Conservation (phyloP, 2,797 vertebrate genomes). For the Carapus acus region DNA sequence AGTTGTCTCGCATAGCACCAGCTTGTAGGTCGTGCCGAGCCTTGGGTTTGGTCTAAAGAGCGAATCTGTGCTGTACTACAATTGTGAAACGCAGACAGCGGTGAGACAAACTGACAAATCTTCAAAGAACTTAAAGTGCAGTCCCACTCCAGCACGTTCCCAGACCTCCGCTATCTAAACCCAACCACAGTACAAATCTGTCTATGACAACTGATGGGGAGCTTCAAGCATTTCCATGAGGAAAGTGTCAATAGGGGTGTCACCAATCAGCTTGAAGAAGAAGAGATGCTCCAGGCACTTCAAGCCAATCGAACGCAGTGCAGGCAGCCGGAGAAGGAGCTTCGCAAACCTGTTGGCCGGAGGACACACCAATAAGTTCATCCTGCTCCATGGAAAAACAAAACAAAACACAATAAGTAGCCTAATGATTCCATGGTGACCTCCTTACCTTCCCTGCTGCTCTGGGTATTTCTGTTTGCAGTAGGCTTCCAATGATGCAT, state of each 20-base stretch:
- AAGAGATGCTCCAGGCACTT: constrained; percentile 98
- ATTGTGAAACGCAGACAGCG: constrained; percentile 71
- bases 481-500: constrained; percentile 92
- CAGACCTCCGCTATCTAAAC: constrained; percentile 67
- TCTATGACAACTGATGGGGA: constrained; percentile 80
- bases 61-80: constrained; percentile 71
- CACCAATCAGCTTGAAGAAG: constrained; percentile 97
- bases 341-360: constrained; percentile 83
- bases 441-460: constrained; percentile 88
- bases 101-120: constrained; percentile 77
- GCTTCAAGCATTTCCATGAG: constrained; percentile 99
- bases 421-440: background rate
- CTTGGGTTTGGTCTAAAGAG: constrained; percentile 75
- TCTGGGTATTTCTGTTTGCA: constrained; percentile 97
- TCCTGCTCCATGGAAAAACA: background rate
- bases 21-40: constrained; percentile 72
- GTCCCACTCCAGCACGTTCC: constrained; percentile 73
- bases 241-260: constrained; percentile 97
- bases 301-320: constrained; percentile 90
- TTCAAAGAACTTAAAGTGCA: constrained; percentile 79
- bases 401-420: background rate
- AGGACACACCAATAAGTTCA: background rate
- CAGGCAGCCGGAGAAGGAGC: constrained; percentile 88
- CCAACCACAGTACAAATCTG: constrained; percentile 63
- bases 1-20: constrained; percentile 75